These are phyloP conservation scores for Palloptera scutellata DNA, from an alignment of 2,888 invertebrate species.

Conservation along the genomic window DNA sequence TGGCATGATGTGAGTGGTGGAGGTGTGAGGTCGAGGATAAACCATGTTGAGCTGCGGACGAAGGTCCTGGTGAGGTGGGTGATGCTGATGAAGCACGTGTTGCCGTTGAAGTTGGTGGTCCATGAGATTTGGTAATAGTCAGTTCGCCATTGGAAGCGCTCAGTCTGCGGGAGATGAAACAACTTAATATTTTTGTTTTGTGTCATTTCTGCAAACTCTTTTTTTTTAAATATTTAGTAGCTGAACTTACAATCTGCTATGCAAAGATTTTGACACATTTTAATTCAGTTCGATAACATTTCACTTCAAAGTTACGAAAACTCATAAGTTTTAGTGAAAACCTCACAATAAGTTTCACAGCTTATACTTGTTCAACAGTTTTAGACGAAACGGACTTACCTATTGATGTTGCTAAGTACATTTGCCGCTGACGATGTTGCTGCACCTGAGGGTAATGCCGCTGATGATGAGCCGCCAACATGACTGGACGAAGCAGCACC, in stretches of 20 bases:
- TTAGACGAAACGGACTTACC: conserved; percentile 61
- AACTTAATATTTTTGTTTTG: too few species aligned
- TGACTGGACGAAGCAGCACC: conserved; percentile 18
- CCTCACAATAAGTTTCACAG: too few species aligned
- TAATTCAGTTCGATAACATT: too few species aligned
- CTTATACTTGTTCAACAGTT: neutral
- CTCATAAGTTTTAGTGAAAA: too few species aligned
- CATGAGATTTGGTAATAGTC: conserved; percentile 81
- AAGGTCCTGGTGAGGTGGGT: conserved; percentile 49
- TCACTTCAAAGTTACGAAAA: too few species aligned
- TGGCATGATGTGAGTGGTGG: conserved; percentile 59
- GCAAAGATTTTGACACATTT: too few species aligned
- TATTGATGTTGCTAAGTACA: conserved; percentile 74
- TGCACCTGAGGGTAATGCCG: conserved; percentile 28
- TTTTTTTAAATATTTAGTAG: too few species aligned
- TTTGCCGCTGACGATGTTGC: conserved; percentile 49
- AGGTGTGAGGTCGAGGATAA: conserved; percentile 35
- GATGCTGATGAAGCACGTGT: conserved; percentile 54
- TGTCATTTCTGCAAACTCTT: too few species aligned
- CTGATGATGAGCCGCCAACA: conserved; percentile 23
- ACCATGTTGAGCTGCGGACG: conserved; percentile 41
- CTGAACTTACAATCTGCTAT: too few species aligned
- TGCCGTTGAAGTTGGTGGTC: conserved; percentile 62
- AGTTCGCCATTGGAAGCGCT: conserved; percentile 82
- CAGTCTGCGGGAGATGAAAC: conserved; percentile 66